Evolutionary conservation across 1,140 invertebrate species (phyloP), one percentile per base, ranked within the genome.

Genomic region (Octopus bimaculoides): DNA sequence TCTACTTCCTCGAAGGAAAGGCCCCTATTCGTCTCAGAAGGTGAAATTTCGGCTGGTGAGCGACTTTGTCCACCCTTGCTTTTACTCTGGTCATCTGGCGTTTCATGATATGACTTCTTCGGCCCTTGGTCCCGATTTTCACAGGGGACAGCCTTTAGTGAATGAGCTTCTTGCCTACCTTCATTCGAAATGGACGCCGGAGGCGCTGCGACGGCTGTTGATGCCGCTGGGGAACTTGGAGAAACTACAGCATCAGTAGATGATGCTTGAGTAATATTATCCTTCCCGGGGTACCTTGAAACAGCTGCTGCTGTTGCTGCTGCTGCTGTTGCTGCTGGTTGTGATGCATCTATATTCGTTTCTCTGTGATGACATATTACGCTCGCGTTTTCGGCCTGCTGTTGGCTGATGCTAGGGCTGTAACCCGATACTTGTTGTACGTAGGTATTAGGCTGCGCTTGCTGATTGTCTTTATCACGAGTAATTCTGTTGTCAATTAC

Each of bases 231-330:
- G 66, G 66, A 71, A 71, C 66, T 20, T 20, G 66, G 26, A 71
- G 66, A 71, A 71, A 71, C 66, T 71, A 71, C 66, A 71, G 66
- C 66, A 71, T 71, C 66, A 71, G 66, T 20, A 71, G 66, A 71
- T 14, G 17, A n/a, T 14, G 6, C 26, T 71, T 6, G 17, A n/a
- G 66, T 71, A 71, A n/a, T 71, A 71, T 71, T 20, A 14, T 71
- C 66, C 66, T 20, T 14, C 17, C 66, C 14, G 66, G 66, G 66
- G 66, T 71, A 20, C 66, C 66, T 71, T 71, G 66, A 71, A 71
- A 71, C 66, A 10, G 66, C 14, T 71, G 26, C 26, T 41, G 26
- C 26, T 41, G 26, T 41, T 41, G 26, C 26, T 41, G 26, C 26
- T 41, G 26, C 26, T 41, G 26, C 26, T 41, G 26, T 3, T 41